These are phyloP conservation scores for Poecilia velifera DNA, from an alignment of 2,797 vertebrate species.

Conservation along the genomic window DNA sequence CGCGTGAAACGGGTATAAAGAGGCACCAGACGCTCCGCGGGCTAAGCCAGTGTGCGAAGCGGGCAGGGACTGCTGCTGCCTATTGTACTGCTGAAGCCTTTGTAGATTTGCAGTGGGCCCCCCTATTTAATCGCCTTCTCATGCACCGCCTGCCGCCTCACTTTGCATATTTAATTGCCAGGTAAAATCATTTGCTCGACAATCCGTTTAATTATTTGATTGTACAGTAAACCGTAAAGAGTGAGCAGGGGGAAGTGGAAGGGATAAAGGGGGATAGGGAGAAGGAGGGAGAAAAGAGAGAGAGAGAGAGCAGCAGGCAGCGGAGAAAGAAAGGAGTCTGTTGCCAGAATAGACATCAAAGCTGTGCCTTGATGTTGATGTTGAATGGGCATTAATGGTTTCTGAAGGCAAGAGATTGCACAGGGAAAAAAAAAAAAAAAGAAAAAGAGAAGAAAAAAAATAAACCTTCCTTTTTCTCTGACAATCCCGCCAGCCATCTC, in stretches of 20 bases:
- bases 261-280: slow-evolving; percentile 69
- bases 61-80: slow-evolving; percentile 82
- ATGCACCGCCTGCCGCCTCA: slow-evolving; percentile 77
- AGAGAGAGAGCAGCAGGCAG: slow-evolving; percentile 86
- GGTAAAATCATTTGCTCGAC: slow-evolving; percentile 88
- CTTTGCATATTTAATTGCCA: slow-evolving; percentile 95
- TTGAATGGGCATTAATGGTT: slow-evolving; percentile 96
- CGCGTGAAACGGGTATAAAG: slow-evolving; percentile 75
- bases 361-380: slow-evolving; percentile 92
- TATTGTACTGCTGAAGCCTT: slow-evolving; percentile 83
- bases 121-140: slow-evolving; percentile 82
- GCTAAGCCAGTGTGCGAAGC: slow-evolving; percentile 69
- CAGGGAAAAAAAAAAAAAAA: slow-evolving; percentile 36
- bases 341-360: slow-evolving; percentile 99
- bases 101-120: slow-evolving; percentile 82
- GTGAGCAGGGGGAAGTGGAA: slow-evolving; percentile 67
- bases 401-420: slow-evolving; percentile 96
- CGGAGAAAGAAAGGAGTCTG: slow-evolving; percentile 85
- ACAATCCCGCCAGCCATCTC: slow-evolving; percentile 90
- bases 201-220: slow-evolving; percentile 95
- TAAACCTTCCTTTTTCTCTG: slow-evolving; percentile 86
- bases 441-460: slow-evolving; percentile 81
- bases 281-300: slow-evolving; percentile 62
- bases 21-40: slow-evolving; percentile 71
- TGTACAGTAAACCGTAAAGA: slow-evolving; percentile 88